Conservation (phyloP, 2,888 invertebrate genomes). For the Stratiomys singularior region DNA sequence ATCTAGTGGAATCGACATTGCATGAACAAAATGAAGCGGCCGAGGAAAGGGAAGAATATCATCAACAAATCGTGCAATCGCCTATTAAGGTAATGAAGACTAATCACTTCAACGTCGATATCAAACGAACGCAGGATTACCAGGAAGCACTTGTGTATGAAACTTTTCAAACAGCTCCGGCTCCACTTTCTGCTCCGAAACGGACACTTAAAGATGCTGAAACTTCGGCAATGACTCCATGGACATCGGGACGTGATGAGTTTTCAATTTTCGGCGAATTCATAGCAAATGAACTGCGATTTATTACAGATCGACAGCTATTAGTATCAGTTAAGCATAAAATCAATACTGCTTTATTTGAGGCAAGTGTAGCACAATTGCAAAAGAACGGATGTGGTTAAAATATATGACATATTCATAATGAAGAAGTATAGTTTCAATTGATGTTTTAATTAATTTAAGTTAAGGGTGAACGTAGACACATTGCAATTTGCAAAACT, state of each 20-base stretch:
- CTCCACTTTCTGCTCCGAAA: constrained; percentile 48
- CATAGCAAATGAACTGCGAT: constrained; percentile 70
- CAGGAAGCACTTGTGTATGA: background rate
- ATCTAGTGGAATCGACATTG: background rate
- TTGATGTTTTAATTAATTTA: no score
- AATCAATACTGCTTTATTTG: constrained; percentile 71
- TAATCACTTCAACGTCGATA: background rate
- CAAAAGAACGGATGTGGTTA: constrained; percentile 58
- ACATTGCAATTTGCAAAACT: no score
- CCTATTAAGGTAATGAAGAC: background rate
- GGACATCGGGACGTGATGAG: constrained; percentile 65
- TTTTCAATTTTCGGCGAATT: constrained; percentile 71
- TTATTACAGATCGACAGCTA: constrained; percentile 69
- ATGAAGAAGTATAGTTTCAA: no score
- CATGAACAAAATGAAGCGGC: background rate
- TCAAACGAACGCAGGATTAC: background rate
- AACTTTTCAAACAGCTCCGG: constrained; percentile 52
- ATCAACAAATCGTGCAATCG: background rate
- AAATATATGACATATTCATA: no score
- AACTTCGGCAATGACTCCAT: constrained; percentile 37
- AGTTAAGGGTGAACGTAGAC: no score
- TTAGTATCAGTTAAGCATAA: constrained; percentile 70
- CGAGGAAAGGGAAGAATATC: background rate
- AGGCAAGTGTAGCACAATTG: constrained; percentile 71
- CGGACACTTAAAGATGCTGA: constrained; percentile 51